Evolutionary conservation across 2,113 vertebrate species (phyloP).

Genomic region (Porphyrio hochstetteri): DNA sequence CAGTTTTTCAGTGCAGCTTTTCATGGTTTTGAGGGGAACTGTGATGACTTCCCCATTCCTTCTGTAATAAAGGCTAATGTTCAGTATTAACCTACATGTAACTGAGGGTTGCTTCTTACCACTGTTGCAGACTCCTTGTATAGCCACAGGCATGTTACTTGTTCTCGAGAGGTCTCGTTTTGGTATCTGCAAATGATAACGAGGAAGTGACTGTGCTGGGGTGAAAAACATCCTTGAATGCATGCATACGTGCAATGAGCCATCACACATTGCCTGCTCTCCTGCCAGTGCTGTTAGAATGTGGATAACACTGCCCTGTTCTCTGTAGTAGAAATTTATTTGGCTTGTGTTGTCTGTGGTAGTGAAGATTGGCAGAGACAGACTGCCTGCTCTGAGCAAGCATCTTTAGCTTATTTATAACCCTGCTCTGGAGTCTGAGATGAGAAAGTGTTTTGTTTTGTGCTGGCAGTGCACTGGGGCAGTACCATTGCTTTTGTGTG

Average conservation of each 20-base stretch:
- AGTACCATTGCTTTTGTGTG: background rate
- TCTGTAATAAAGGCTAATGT: background rate
- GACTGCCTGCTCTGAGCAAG: background rate
- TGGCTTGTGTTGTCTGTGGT: background rate
- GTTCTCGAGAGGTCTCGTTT: background rate
- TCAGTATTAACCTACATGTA: background rate
- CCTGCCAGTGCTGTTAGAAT: background rate
- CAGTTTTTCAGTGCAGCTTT: background rate
- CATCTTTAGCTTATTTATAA: background rate
- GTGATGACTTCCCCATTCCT: background rate
- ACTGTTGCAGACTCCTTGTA: background rate
- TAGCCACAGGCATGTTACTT: background rate
- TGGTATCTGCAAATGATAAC: background rate
- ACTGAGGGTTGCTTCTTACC: background rate
- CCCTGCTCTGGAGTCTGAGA: background rate
- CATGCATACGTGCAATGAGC: fast-evolving
- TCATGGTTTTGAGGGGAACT: background rate
- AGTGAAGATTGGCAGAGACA: background rate
- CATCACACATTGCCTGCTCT: background rate
- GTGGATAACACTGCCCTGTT: background rate
- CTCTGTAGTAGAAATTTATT: background rate
- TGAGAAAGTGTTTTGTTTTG: background rate
- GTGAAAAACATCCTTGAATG: background rate
- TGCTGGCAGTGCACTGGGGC: background rate
- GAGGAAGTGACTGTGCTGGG: background rate